Conservation (phyloP, 2,797 vertebrate species). For the Masticophis lateralis region DNA sequence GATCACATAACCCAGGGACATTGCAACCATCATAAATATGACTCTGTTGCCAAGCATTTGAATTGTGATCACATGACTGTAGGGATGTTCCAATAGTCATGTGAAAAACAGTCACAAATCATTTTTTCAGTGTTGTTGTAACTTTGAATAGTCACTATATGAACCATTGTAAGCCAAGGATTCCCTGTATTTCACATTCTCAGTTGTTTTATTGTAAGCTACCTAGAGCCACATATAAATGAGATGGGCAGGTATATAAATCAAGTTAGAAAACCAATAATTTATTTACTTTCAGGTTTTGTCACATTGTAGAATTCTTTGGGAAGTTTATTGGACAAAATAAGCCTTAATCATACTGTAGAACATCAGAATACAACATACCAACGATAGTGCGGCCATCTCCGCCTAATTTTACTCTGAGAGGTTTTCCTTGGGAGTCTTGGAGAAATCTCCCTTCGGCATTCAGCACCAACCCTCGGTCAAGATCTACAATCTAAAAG, state of each 20-base stretch:
- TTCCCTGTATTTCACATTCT: neutral
- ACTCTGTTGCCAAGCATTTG: no score
- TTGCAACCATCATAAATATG: no score
- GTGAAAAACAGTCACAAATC: neutral
- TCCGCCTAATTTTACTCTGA: slow-evolving; percentile 89
- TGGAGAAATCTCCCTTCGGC: slow-evolving; percentile 89
- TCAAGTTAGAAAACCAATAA: slow-evolving; percentile 12
- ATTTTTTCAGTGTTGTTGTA: neutral
- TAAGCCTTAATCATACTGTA: neutral
- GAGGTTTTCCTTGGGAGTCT: slow-evolving; percentile 90
- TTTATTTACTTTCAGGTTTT: slow-evolving; percentile 30
- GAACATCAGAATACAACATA: slow-evolving; percentile 47
- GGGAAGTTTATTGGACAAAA: neutral
- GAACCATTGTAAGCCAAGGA: neutral
- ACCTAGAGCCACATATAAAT: neutral
- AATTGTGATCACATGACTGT: neutral
- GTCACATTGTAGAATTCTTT: neutral
- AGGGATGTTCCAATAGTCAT: neutral
- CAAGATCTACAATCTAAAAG: slow-evolving; percentile 89
- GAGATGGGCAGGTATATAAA: neutral
- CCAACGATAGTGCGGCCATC: slow-evolving; percentile 95
- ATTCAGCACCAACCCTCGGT: slow-evolving; percentile 88
- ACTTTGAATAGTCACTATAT: neutral
- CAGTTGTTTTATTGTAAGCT: neutral
- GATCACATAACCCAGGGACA: neutral